Conservation (phyloP, 2,888 invertebrate species). For the Dorcus hopei region DNA sequence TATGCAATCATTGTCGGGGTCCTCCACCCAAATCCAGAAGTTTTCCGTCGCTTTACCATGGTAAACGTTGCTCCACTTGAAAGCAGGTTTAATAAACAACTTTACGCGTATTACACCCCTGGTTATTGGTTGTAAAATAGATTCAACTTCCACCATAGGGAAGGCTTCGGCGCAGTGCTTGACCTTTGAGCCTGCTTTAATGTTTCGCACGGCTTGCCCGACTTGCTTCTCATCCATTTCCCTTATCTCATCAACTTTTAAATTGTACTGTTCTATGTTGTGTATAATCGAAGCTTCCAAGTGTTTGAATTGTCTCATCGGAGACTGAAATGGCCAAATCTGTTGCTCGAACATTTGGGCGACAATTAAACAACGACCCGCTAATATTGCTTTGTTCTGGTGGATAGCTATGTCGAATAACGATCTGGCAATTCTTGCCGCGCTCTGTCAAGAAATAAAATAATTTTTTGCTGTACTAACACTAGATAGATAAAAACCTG, state of each 20-base stretch:
- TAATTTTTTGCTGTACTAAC: background rate
- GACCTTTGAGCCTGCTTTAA: slow-evolving; percentile 69
- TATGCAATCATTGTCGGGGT: slow-evolving; percentile 89
- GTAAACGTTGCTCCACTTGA: slow-evolving; percentile 83
- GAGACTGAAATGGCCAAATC: slow-evolving; percentile 84
- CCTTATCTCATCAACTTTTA: slow-evolving; percentile 73
- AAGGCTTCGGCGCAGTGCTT: slow-evolving; percentile 84
- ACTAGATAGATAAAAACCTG: slow-evolving; percentile 56
- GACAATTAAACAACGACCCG: slow-evolving; percentile 78
- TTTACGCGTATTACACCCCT: slow-evolving; percentile 83
- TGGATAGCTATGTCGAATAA: slow-evolving; percentile 91
- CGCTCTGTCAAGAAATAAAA: slow-evolving; percentile 62
- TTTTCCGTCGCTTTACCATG: slow-evolving; percentile 86
- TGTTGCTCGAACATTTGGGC: slow-evolving; percentile 92
- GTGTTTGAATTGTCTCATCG: slow-evolving; percentile 80
- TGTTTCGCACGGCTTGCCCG: slow-evolving; percentile 74
- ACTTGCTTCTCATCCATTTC: slow-evolving; percentile 89
- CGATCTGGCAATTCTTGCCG: slow-evolving; percentile 84
- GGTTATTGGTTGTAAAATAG: slow-evolving; percentile 91
- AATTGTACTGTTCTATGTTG: slow-evolving; percentile 74
- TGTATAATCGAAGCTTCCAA: slow-evolving; percentile 74
- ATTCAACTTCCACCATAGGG: slow-evolving; percentile 79
- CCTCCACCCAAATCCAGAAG: slow-evolving; percentile 98
- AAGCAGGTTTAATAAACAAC: slow-evolving; percentile 71
- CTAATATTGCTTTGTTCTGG: slow-evolving; percentile 86